Evolutionary conservation across 2,888 invertebrate genomes (phyloP).

Genomic region (Drosophila mayaguana): DNA sequence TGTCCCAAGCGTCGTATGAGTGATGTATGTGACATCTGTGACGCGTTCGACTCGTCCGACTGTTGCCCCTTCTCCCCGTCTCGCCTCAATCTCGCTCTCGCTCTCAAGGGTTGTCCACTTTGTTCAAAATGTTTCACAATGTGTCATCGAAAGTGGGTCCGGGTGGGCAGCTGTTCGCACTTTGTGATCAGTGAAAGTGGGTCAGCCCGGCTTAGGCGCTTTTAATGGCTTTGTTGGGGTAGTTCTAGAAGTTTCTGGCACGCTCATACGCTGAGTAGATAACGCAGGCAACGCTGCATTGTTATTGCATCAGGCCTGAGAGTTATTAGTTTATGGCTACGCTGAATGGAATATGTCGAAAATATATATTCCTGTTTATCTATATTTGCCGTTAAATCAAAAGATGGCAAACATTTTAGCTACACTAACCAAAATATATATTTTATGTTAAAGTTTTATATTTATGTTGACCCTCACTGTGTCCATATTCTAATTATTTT

Average conservation of each 20-base stretch:
- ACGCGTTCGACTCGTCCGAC: conserved; percentile 19
- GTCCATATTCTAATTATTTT: too few species aligned
- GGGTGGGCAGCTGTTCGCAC: conserved; percentile 32
- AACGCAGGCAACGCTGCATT: background rate
- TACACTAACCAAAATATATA: too few species aligned
- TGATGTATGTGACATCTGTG: conserved; percentile 63
- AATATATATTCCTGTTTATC: background rate
- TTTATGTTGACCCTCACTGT: too few species aligned
- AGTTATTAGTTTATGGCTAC: background rate
- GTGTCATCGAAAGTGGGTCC: conserved; percentile 53
- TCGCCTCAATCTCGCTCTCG: background rate
- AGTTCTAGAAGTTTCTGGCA: conserved; percentile 39
- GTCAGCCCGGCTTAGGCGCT: conserved; percentile 41
- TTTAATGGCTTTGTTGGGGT: conserved; percentile 57
- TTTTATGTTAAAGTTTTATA: too few species aligned
- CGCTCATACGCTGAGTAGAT: conserved; percentile 1
- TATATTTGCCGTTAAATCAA: background rate
- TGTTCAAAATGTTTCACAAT: conserved; percentile 60
- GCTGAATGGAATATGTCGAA: background rate
- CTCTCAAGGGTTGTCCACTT: conserved; percentile 61
- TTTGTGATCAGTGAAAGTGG: conserved; percentile 69
- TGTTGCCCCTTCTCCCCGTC: background rate
- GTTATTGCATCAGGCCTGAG: background rate
- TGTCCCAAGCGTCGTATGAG: conserved; percentile 63
- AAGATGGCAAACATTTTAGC: too few species aligned